Percentiles rank a stretch among this genome's conserved stretches.
These are phyloP conservation scores for Saccostrea echinata DNA, from an alignment of 1,140 invertebrate genomes.

Conservation along the genomic window DNA sequence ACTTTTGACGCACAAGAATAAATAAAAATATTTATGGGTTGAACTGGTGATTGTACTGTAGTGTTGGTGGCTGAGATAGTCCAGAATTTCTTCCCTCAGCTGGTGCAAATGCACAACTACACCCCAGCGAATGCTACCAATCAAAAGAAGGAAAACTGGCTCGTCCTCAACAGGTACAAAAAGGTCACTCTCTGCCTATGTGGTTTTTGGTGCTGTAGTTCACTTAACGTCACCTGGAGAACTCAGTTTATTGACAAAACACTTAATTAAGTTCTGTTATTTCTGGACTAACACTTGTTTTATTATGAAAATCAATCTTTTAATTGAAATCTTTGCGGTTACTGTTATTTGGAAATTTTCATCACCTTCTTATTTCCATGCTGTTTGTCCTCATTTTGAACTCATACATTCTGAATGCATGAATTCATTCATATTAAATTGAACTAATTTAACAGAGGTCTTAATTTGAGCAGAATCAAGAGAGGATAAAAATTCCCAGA, in stretches of 20 bases:
- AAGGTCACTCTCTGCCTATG: background rate
- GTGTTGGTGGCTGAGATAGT: conserved; percentile 78
- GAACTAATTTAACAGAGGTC: too few relatives aligned
- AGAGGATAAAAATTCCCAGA: too few relatives aligned
- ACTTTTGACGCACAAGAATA: background rate
- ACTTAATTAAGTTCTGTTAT: background rate
- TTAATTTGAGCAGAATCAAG: too few relatives aligned
- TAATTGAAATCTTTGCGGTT: too few relatives aligned
- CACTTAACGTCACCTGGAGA: conserved; percentile 7
- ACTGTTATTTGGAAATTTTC: too few relatives aligned
- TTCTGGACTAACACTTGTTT: background rate
- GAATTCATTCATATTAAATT: too few relatives aligned
- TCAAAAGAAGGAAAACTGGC: conserved; percentile 79
- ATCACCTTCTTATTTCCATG: too few relatives aligned
- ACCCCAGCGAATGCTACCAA: conserved; percentile 67
- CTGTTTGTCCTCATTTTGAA: too few relatives aligned
- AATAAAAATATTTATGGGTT: background rate
- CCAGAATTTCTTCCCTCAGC: conserved; percentile 76
- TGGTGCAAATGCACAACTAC: conserved; percentile 79
- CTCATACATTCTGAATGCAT: too few relatives aligned
- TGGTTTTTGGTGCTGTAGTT: conserved; percentile 31
- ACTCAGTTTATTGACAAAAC: background rate
- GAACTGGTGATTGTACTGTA: conserved; percentile 51
- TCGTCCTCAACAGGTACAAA: conserved; percentile 76
- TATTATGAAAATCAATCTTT: too few relatives aligned